A percentile compares a stretch with the other conserved stretches of the same genome.
Evolutionary conservation across 2,888 invertebrate genomes (phyloP).

Genomic region (Epinotia nisella): DNA sequence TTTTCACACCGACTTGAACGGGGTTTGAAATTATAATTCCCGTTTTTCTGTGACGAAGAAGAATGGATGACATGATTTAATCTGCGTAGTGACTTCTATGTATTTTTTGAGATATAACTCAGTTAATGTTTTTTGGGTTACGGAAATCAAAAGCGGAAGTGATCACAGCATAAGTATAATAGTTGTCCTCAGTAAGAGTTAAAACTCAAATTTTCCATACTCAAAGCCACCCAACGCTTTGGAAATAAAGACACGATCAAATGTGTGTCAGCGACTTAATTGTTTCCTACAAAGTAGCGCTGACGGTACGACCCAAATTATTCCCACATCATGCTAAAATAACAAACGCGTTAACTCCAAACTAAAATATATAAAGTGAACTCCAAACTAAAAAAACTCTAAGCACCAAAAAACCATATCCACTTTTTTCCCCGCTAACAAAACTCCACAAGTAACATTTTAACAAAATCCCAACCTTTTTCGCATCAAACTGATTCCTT

Average conservation of each 20-base stretch:
- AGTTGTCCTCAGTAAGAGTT: too few species aligned
- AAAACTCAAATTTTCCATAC: too few species aligned
- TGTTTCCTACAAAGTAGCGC: too few species aligned
- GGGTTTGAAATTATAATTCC: conserved; percentile 42
- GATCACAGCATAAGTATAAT: too few species aligned
- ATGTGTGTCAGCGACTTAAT: too few species aligned
- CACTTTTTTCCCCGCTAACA: conserved; percentile 9
- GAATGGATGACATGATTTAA: conserved; percentile 32
- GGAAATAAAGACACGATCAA: too few species aligned
- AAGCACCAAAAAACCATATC: conserved; percentile 22
- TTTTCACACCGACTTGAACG: conserved; percentile 33
- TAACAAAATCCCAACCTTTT: conserved; percentile 34
- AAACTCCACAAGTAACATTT: conserved; percentile 27
- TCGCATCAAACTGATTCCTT: conserved; percentile 38
- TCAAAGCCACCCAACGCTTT: too few species aligned
- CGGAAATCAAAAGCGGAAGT: too few species aligned
- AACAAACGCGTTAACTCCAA: neutral
- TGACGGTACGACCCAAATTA: neutral
- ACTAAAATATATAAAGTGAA: neutral
- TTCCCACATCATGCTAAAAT: neutral
- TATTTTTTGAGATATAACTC: neutral
- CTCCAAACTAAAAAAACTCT: neutral
- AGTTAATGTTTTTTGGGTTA: neutral
- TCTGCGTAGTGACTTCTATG: conserved; percentile 4
- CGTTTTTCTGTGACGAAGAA: conserved; percentile 27